Conservation (phyloP, 2,113 vertebrate genomes). For the Axis porcinus region DNA sequence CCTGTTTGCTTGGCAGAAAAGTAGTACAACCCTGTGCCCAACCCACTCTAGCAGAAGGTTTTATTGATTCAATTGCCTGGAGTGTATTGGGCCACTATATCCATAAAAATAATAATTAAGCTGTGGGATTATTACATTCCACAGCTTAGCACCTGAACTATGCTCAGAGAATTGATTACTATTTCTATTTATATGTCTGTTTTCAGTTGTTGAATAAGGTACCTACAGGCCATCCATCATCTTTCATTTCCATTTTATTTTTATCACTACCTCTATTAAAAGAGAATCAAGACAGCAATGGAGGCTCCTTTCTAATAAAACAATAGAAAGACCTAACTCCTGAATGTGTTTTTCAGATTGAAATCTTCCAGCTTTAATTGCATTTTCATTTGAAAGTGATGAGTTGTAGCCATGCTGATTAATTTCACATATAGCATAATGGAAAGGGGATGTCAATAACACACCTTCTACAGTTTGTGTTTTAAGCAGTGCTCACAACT, state of each 20-base stretch:
- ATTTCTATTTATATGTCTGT: constrained; percentile 44
- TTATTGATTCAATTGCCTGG: constrained; percentile 37
- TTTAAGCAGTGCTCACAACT: neutral
- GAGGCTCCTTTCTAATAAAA: constrained; percentile 45
- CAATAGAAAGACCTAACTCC: constrained; percentile 12
- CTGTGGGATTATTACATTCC: constrained; percentile 24
- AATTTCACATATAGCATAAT: neutral
- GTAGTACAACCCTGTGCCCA: neutral
- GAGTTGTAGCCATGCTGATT: neutral
- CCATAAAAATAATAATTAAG: constrained; percentile 57
- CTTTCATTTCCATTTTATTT: constrained; percentile 77
- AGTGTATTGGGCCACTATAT: neutral
- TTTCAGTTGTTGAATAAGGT: neutral
- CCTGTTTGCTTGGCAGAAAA: constrained; percentile 27
- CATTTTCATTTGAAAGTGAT: constrained; percentile 33
- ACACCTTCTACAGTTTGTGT: neutral
- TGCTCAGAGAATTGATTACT: constrained; percentile 53
- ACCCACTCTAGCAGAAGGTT: neutral
- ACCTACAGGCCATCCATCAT: constrained; percentile 43
- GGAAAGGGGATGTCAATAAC: neutral
- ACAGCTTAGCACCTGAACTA: constrained; percentile 18
- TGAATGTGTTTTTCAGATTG: neutral
- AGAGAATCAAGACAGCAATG: constrained; percentile 47
- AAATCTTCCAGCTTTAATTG: constrained; percentile 45
- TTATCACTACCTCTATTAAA: constrained; percentile 54